A percentile compares a stretch with the other conserved stretches of the same genome.
These are phyloP conservation scores for Limonius californicus DNA, from an alignment of 1,140 invertebrate species.

Conservation along the genomic window DNA sequence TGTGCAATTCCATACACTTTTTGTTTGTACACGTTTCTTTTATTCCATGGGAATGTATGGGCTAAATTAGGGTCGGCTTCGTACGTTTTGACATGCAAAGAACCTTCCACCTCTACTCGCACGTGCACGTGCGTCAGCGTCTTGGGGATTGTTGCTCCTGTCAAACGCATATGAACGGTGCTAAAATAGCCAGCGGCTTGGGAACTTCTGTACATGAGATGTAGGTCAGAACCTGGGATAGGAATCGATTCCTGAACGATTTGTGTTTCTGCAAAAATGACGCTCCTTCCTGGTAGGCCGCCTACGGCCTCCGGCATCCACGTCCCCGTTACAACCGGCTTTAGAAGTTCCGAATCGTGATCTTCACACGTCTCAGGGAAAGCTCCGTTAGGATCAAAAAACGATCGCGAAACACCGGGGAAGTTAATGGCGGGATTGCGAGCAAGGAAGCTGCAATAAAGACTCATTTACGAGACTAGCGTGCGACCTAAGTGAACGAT, in stretches of 20 bases:
- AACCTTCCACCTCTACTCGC: slow-evolving; percentile 88
- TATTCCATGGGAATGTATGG: slow-evolving; percentile 96
- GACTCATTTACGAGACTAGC: slow-evolving; percentile 1
- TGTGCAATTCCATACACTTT: slow-evolving; percentile 88
- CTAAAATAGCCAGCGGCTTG: slow-evolving; percentile 89
- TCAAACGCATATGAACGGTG: slow-evolving; percentile 87
- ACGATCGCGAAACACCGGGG: slow-evolving; percentile 56
- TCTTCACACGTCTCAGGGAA: slow-evolving; percentile 68
- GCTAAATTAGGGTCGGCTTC: slow-evolving; percentile 93
- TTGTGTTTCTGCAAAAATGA: slow-evolving; percentile 86
- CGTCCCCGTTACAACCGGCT: slow-evolving; percentile 77
- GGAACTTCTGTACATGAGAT: slow-evolving; percentile 90
- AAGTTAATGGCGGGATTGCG: slow-evolving; percentile 54
- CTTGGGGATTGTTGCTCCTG: slow-evolving; percentile 72
- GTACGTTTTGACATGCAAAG: slow-evolving; percentile 85
- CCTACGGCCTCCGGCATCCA: slow-evolving; percentile 84
- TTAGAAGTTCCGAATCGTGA: slow-evolving; percentile 77
- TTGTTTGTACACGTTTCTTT: slow-evolving; percentile 94
- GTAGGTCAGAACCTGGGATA: slow-evolving; percentile 87
- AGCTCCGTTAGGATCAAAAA: slow-evolving; percentile 53
- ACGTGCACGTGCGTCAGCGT: slow-evolving; percentile 83
- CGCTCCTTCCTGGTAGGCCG: slow-evolving; percentile 71
- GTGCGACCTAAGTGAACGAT: neutral
- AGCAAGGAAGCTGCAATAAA: slow-evolving; percentile 18
- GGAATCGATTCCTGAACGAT: slow-evolving; percentile 92